phyloP scores from a whole-genome alignment of 1,140 invertebrate species.

The Lucilia cuprina region DNA sequence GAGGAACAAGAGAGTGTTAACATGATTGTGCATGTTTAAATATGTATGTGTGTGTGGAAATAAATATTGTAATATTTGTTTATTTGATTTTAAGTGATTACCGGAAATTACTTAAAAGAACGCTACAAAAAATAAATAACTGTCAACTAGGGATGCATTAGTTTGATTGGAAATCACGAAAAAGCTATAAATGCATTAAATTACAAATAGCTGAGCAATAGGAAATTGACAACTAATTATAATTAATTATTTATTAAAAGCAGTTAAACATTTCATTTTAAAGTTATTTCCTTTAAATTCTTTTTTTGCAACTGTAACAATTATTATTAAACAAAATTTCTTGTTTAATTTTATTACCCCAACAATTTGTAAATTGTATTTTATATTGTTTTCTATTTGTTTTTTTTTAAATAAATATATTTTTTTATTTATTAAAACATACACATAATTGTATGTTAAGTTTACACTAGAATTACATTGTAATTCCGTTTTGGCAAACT shows the following conservation, averaged over 20 bases:
- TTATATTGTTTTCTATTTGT: no score
- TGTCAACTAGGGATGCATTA: not conserved
- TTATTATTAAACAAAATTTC: no score
- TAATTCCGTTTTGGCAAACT: constrained; percentile 14
- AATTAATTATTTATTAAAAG: no score
- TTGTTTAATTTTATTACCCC: no score
- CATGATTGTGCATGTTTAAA: not conserved
- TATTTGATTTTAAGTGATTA: not conserved
- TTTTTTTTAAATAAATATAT: no score
- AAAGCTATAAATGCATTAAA: no score
- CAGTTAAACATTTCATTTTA: no score
- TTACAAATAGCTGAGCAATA: no score
- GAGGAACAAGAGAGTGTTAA: not conserved
- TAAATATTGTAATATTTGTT: not conserved
- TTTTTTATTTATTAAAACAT: not conserved
- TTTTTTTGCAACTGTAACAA: no score
- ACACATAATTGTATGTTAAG: not conserved
- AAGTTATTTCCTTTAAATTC: no score
- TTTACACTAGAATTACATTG: not conserved
- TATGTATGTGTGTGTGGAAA: not conserved
- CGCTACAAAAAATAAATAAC: not conserved
- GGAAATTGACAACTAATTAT: no score
- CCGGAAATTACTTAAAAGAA: not conserved
- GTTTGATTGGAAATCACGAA: not conserved
- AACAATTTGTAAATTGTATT: no score